Evolutionary conservation across 1,140 invertebrate species (phyloP), one percentile per base, ranked within the genome.

Genomic region (Nymphalis io): DNA sequence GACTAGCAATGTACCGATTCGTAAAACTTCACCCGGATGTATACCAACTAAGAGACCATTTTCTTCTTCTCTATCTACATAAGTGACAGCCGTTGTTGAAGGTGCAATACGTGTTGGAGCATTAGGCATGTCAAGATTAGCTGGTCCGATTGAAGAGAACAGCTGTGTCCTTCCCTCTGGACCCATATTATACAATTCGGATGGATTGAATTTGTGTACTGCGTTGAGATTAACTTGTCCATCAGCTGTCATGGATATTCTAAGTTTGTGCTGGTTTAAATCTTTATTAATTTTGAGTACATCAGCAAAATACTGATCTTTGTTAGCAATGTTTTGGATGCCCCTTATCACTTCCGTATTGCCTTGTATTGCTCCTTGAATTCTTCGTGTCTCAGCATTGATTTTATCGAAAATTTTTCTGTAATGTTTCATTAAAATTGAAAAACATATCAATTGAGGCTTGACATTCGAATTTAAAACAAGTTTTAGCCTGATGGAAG

Each of bases 331-430:
- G 69, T 81, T 90, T 57, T 88, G 79, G 23, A 92, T 88, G 27
- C 87, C 88, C 64, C 66, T 65, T 20, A 92, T 92, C 0, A 92
- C 88, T 78, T 92, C 90, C 1, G 87, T 82, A 70, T 90, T 92
- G n/a, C 90, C 90, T 72, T 87, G 85, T 13, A 90, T 67, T 1
- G 72, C 46, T 27, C 90, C 90, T 70, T 85, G 78, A 1, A 88
- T 69, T 58, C 90, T 75, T 18, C 88, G 76, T 0, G 90, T 82
- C 68, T 92, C 90, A 6, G 89, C 88, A 61, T 84, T 89, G 38
- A 90, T 75, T 75, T 92, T 92, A 70, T 90, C 89, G 51, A 92
- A 92, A 59, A 90, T 87, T 89, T 85, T 91, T 59, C 90, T 92
- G 80, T 23, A 76, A 80, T 48, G 68, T 42, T 33, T 15, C 5